A percentile compares a stretch with the other conserved stretches of the same genome.
These are phyloP conservation scores for Aspidapion aeneum DNA, from an alignment of 2,888 invertebrate genomes.

Conservation along the genomic window DNA sequence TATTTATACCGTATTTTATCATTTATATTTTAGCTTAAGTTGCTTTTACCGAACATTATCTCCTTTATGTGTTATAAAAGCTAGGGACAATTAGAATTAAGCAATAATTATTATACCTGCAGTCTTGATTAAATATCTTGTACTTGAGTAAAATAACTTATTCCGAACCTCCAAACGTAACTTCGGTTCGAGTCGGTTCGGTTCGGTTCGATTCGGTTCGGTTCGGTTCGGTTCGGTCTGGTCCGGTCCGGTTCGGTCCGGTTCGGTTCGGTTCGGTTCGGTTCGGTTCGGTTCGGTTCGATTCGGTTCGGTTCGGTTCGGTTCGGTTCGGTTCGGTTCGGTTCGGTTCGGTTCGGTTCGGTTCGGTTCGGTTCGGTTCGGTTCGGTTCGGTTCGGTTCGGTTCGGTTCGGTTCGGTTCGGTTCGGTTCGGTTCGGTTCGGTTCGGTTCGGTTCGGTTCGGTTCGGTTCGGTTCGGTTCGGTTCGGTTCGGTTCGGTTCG, in stretches of 20 bases:
- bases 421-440: too few relatives aligned
- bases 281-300: conserved; percentile 6
- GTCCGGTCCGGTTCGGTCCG: conserved; percentile 1
- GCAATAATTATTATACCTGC: too few relatives aligned
- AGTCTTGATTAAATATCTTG: too few relatives aligned
- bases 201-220: conserved; percentile 1
- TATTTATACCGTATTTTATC: too few relatives aligned
- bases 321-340: conserved; percentile 15
- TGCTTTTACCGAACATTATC: too few relatives aligned
- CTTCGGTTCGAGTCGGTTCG: too few relatives aligned
- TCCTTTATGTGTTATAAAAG: too few relatives aligned
- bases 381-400: conserved; percentile 7
- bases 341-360: conserved; percentile 11
- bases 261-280: conserved; percentile 3
- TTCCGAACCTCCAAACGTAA: too few relatives aligned
- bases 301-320: conserved; percentile 10
- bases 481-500: conserved; percentile 3
- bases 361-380: conserved; percentile 2
- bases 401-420: conserved; percentile 1
- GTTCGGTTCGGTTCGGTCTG: not conserved
- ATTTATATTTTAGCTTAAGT: too few relatives aligned
- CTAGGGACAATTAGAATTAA: too few relatives aligned
- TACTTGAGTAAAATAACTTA: too few relatives aligned
- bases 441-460: not conserved
- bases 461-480: not conserved